Percentiles rank a stretch among this genome's conserved stretches.
These are phyloP conservation scores for Petrocephalus sullivani DNA, from an alignment of 2,797 vertebrate species.

Conservation along the genomic window DNA sequence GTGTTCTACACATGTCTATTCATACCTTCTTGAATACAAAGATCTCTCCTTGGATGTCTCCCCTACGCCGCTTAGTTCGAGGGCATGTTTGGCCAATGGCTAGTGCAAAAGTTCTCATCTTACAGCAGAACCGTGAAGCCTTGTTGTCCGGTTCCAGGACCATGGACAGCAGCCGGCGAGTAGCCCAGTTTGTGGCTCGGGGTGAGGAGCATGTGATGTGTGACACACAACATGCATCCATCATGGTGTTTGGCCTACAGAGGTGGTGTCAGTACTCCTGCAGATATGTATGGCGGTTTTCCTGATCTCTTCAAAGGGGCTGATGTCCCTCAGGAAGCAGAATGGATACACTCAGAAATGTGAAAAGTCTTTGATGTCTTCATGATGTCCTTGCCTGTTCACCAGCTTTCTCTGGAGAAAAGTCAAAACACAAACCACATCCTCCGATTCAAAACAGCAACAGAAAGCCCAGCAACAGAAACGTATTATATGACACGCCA, in stretches of 20 bases:
- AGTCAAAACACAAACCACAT: not conserved
- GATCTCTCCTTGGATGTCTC: constrained; percentile 23
- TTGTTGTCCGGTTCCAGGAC: constrained; percentile 20
- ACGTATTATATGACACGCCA: not conserved
- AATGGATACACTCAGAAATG: not conserved
- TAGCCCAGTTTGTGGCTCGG: not conserved
- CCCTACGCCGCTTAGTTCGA: not conserved
- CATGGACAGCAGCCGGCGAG: constrained; percentile 18
- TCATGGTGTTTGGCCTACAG: not conserved
- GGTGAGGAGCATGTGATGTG: not conserved
- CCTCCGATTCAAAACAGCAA: not conserved
- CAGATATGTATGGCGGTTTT: not conserved
- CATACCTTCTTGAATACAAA: constrained; percentile 33
- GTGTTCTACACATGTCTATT: constrained; percentile 27
- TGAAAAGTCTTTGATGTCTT: not conserved
- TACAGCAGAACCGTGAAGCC: constrained; percentile 36
- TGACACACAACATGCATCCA: not conserved
- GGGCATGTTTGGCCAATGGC: constrained; percentile 24
- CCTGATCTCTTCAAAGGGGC: not conserved
- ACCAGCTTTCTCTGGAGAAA: not conserved
- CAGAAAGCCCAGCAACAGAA: constrained; percentile 6
- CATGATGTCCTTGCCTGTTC: not conserved
- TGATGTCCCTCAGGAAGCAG: not conserved
- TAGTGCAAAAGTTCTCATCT: constrained; percentile 40
- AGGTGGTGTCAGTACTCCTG: not conserved